A percentile compares a stretch with the other conserved stretches of the same genome.
Conservation (phyloP, 1,140 invertebrate genomes). For the Formica selysi region DNA sequence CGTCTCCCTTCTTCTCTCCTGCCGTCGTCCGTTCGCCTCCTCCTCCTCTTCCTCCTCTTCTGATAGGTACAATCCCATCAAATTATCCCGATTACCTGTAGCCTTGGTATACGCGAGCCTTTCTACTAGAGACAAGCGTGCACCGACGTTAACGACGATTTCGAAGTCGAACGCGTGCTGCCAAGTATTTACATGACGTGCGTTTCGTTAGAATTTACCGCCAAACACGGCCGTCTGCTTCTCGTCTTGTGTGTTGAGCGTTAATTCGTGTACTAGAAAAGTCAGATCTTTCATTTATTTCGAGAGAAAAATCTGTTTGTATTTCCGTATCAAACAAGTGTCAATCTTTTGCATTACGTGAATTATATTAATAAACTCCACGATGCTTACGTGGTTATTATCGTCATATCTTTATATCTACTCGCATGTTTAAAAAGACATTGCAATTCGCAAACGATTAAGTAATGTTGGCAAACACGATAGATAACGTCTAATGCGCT, state of each 20-base stretch:
- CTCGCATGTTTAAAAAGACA: conserved; percentile 31
- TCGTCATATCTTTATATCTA: conserved; percentile 5
- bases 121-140: conserved; percentile 74
- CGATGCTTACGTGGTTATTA: conserved; percentile 12
- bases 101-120: conserved; percentile 79
- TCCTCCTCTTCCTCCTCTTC: conserved; percentile 31
- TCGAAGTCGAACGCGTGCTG: conserved; percentile 55
- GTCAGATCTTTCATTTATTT: not conserved
- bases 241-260: conserved; percentile 17
- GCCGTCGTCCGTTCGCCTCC: conserved; percentile 50
- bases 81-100: conserved; percentile 81
- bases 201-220: conserved; percentile 61
- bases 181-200: conserved; percentile 32
- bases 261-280: not conserved
- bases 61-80: conserved; percentile 80
- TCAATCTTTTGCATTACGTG: not conserved
- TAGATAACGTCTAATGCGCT: conserved; percentile 29
- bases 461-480: conserved; percentile 18
- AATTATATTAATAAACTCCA: conserved; percentile 14
- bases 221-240: not conserved
- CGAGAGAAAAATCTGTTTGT: not conserved
- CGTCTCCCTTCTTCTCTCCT: not conserved
- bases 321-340: not conserved
- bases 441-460: conserved; percentile 15
- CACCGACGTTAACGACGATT: conserved; percentile 74